Percentiles rank a stretch among this genome's conserved stretches.
These are phyloP conservation scores for Drosophila vallismaia DNA, from an alignment of 2,888 invertebrate species.

Conservation along the genomic window DNA sequence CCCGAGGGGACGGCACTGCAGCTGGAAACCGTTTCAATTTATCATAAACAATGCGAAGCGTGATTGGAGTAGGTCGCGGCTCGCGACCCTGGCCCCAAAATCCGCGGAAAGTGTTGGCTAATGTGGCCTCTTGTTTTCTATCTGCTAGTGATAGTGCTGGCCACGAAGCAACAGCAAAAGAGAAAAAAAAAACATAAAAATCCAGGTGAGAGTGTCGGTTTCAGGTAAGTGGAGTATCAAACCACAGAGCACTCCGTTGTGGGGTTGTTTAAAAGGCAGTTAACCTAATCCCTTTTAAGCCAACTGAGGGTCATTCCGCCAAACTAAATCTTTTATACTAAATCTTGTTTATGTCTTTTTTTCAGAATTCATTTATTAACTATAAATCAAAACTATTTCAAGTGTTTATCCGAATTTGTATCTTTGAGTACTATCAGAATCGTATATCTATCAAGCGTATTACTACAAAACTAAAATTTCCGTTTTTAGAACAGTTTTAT, in stretches of 20 bases:
- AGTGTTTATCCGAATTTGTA: too few relatives aligned
- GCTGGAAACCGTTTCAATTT: slow-evolving; percentile 60
- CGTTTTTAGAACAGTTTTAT: too few relatives aligned
- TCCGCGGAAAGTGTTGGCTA: slow-evolving; percentile 34
- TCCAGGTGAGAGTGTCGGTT: slow-evolving; percentile 4
- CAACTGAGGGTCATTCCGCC: background rate
- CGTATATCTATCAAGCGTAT: too few relatives aligned
- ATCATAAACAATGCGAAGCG: slow-evolving; percentile 67
- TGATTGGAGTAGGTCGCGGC: slow-evolving; percentile 71
- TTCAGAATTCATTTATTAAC: too few relatives aligned
- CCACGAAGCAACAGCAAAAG: background rate
- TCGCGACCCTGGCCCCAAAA: slow-evolving; percentile 59
- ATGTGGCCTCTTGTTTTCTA: slow-evolving; percentile 37
- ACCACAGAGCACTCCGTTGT: background rate
- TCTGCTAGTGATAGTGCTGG: background rate
- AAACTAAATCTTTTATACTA: background rate
- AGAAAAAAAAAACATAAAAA: background rate
- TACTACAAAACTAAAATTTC: too few relatives aligned
- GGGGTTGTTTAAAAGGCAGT: slow-evolving; percentile 3
- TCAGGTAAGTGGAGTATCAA: background rate
- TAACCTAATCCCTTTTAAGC: background rate
- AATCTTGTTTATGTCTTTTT: background rate
- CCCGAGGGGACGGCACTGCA: slow-evolving; percentile 33
- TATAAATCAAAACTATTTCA: too few relatives aligned
- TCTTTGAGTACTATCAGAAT: too few relatives aligned